Evolutionary conservation across 2,797 vertebrate species (phyloP).

Genomic region (Galaxias olidus): DNA sequence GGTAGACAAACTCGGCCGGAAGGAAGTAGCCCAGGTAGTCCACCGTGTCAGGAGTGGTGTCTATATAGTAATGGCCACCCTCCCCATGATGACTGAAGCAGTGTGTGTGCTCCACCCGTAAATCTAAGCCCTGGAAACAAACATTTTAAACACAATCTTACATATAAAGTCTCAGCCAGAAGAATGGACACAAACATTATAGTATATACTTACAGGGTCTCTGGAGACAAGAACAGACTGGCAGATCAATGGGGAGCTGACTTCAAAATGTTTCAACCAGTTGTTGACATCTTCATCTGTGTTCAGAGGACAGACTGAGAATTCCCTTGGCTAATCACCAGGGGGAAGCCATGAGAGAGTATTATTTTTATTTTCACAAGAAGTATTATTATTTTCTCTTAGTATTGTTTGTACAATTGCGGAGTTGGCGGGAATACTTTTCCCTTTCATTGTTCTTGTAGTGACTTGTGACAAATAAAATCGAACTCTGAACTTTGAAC

Average conservation of each 20-base stretch:
- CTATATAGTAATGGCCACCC: constrained; percentile 94
- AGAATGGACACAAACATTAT: neutral
- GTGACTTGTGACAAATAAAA: too few relatives aligned
- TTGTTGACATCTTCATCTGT: constrained; percentile 86
- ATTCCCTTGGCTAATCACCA: constrained; percentile 84
- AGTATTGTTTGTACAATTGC: too few relatives aligned
- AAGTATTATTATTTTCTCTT: too few relatives aligned
- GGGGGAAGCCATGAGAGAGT: constrained; percentile 4
- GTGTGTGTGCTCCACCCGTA: constrained; percentile 94
- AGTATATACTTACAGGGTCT: constrained; percentile 86
- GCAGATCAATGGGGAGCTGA: constrained; percentile 90
- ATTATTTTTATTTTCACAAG: too few relatives aligned
- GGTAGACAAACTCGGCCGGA: constrained; percentile 89
- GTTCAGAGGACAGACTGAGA: constrained; percentile 87
- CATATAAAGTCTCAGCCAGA: too few relatives aligned
- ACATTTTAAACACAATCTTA: too few relatives aligned
- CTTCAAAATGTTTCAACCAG: constrained; percentile 92
- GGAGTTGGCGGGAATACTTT: too few relatives aligned
- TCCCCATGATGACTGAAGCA: constrained; percentile 94
- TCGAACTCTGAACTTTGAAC: too few relatives aligned
- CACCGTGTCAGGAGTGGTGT: constrained; percentile 90
- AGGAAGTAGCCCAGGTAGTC: constrained; percentile 91
- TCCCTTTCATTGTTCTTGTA: too few relatives aligned
- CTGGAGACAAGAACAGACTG: constrained; percentile 93
- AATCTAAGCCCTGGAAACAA: constrained; percentile 84